phyloP scores from a whole-genome alignment of 30 jellyfish, hydroid and myxozoan species.

The Aurelia sp. region DNA sequence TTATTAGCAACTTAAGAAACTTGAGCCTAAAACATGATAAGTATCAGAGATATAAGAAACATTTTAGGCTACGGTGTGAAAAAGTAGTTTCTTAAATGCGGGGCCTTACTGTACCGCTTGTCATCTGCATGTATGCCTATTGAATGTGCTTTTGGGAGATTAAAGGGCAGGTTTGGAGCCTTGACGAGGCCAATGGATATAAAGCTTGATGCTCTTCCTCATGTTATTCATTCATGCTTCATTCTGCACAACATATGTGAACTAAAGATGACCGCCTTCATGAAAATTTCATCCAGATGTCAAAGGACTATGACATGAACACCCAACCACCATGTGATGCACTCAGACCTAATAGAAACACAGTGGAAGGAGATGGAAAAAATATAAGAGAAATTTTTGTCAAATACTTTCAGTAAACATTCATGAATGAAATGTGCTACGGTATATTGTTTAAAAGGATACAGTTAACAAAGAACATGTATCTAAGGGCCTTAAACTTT shows the following conservation, averaged over 20 bases:
- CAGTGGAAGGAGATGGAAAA: constrained; percentile 28
- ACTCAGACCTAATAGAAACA: neutral
- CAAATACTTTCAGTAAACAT: constrained; percentile 20
- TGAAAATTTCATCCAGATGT: neutral
- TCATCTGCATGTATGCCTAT: no score
- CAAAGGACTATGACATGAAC: constrained; percentile 19
- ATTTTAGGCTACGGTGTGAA: no score
- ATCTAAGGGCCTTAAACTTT: no score
- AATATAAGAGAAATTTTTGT: constrained; percentile 25
- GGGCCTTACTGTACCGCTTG: no score
- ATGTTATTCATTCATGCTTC: constrained; percentile 27
- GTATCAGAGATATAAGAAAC: no score
- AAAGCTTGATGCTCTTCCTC: constrained; percentile 20
- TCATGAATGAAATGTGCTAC: no score
- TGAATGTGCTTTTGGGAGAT: neutral
- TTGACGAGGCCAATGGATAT: constrained; percentile 44
- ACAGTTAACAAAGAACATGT: no score
- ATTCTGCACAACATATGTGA: constrained; percentile 43
- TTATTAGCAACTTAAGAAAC: no score
- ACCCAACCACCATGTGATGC: constrained; percentile 21
- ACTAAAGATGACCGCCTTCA: constrained; percentile 6
- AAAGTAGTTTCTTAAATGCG: no score
- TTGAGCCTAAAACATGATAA: no score
- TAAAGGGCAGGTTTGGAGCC: constrained; percentile 25
- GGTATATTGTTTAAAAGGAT: no score